Evolutionary conservation across 1,140 invertebrate genomes (phyloP).

Genomic region (Mya arenaria): DNA sequence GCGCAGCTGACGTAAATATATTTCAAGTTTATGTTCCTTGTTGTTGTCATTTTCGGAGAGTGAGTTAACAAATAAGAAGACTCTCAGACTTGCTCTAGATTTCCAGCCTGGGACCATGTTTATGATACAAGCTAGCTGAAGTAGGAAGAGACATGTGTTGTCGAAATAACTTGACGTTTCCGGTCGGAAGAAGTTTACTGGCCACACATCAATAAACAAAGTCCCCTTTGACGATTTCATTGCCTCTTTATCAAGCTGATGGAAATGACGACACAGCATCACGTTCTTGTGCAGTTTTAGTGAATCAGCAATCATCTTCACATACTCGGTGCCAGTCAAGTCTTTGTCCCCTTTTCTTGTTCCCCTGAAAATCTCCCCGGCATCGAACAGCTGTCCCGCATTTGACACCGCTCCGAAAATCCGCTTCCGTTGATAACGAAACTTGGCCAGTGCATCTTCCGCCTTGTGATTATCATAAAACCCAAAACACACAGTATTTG

Average conservation of each 20-base stretch:
- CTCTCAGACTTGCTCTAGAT: conserved; percentile 88
- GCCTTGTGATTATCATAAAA: conserved; percentile 86
- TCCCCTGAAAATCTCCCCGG: conserved; percentile 62
- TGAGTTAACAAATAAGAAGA: conserved; percentile 88
- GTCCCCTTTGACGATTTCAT: conserved; percentile 67
- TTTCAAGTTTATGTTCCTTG: conserved; percentile 82
- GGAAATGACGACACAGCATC: conserved; percentile 95
- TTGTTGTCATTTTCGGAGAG: conserved; percentile 81
- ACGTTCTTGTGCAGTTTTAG: conserved; percentile 97
- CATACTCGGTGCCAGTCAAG: conserved; percentile 87
- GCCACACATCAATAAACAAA: conserved; percentile 97
- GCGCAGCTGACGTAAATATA: conserved; percentile 83
- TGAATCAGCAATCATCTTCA: conserved; percentile 91
- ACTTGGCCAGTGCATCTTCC: conserved; percentile 67
- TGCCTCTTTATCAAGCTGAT: conserved; percentile 86
- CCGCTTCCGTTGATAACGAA: conserved; percentile 38
- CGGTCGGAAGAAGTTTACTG: conserved; percentile 82
- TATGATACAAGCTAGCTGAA: conserved; percentile 98
- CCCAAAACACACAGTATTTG: conserved; percentile 94
- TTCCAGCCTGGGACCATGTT: conserved; percentile 87
- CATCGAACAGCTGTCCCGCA: conserved; percentile 52
- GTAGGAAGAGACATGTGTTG: conserved; percentile 93
- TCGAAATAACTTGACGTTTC: conserved; percentile 82
- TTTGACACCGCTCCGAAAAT: conserved; percentile 63
- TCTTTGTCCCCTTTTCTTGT: conserved; percentile 76